phyloP scores from a whole-genome alignment of 2,888 invertebrate species.

The Caradrina kadenii region DNA sequence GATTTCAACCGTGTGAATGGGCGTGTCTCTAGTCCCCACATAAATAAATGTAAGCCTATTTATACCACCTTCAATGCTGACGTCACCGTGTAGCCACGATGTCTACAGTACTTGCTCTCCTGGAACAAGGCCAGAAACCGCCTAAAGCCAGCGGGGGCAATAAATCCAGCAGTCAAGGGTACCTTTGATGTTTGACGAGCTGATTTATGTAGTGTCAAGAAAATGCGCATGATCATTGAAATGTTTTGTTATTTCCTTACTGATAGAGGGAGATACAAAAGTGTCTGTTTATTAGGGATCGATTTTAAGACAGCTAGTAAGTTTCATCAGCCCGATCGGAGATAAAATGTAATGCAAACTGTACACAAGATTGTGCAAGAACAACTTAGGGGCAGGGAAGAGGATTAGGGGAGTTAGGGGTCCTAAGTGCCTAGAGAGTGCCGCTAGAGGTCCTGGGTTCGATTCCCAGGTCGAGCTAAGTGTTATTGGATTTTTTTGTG shows the following conservation, averaged over 20 bases:
- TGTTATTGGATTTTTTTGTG: too few relatives aligned
- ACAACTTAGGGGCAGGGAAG: too few relatives aligned
- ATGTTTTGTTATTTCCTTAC: slow-evolving; percentile 33
- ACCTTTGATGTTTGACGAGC: slow-evolving; percentile 61
- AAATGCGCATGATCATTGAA: slow-evolving; percentile 43
- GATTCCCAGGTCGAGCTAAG: too few relatives aligned
- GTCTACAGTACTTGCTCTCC: slow-evolving; percentile 50
- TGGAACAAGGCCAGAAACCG: slow-evolving; percentile 54
- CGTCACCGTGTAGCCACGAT: slow-evolving; percentile 48
- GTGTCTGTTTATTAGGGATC: slow-evolving; percentile 1
- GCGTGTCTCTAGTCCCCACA: neutral
- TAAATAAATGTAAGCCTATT: slow-evolving; percentile 3
- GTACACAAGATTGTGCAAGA: too few relatives aligned
- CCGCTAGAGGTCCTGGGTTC: too few relatives aligned
- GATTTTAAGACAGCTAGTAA: neutral
- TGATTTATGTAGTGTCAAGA: slow-evolving; percentile 60
- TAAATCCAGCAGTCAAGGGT: slow-evolving; percentile 60
- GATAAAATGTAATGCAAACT: too few relatives aligned
- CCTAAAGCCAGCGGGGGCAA: slow-evolving; percentile 41
- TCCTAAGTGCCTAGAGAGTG: too few relatives aligned
- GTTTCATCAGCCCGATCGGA: too few relatives aligned
- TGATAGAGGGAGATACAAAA: neutral
- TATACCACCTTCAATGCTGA: slow-evolving; percentile 22
- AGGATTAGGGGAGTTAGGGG: too few relatives aligned
- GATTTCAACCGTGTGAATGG: neutral